phyloP scores from a whole-genome alignment of 2,113 vertebrate genomes.

The Gulo gulo region DNA sequence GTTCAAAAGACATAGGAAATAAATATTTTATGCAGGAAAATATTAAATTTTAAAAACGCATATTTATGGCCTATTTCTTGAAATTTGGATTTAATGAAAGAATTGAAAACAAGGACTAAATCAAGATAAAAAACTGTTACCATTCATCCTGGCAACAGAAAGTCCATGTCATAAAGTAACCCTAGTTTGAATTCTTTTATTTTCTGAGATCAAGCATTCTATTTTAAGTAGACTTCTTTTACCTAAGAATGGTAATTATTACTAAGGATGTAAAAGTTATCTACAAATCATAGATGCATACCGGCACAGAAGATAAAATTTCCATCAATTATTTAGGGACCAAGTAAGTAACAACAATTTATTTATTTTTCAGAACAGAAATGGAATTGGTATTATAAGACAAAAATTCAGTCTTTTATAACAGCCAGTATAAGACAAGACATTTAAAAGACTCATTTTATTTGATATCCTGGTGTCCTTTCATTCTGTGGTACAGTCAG shows the following conservation, averaged over 20 bases:
- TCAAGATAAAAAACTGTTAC: not conserved
- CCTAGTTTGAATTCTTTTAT: not conserved
- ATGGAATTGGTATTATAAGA: not conserved
- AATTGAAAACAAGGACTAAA: slow-evolving; percentile 24
- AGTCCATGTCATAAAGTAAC: not conserved
- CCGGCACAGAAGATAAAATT: not conserved
- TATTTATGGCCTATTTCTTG: slow-evolving; percentile 33
- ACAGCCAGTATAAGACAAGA: not conserved
- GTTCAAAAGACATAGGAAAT: slow-evolving; percentile 31
- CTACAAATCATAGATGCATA: not conserved
- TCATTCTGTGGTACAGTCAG: not conserved
- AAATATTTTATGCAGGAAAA: slow-evolving; percentile 44
- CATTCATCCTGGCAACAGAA: not conserved
- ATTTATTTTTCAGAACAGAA: slow-evolving; percentile 10
- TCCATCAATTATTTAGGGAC: not conserved
- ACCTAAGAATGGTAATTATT: not conserved
- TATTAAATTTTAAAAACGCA: slow-evolving; percentile 45
- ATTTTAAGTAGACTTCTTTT: not conserved
- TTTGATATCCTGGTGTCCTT: not conserved
- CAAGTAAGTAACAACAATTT: not conserved
- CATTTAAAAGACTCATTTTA: not conserved
- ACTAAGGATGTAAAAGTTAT: not conserved
- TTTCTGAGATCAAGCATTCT: not conserved
- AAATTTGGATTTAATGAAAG: slow-evolving; percentile 23
- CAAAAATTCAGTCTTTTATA: not conserved